Base-by-base conservation (phyloP, 2,797 vertebrate genomes). In the Anisognathus igniventris region DNA sequence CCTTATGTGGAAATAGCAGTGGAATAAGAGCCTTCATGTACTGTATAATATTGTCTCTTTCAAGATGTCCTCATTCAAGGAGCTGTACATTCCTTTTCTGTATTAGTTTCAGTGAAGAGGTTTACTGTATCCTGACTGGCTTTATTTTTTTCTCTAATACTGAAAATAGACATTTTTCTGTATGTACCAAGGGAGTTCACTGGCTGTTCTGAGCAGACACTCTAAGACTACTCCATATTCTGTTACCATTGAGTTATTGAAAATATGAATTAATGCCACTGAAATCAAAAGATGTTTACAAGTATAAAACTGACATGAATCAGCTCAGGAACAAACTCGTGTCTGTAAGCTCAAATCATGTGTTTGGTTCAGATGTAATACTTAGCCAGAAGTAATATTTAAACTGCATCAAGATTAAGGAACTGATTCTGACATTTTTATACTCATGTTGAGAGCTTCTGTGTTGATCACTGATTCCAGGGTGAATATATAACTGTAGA, bases 311-410 rank as follows among this genome's bases (percentile, higher is more conserved):
- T 82, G 88, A 87, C 92, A 65, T 42, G 54, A 80, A 94, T 93
- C 78, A 89, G 35, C 78, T 92, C 81, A 91, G 75, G 50, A 95
- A 92, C 64, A 93, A 85, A 85, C 42, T 83, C 23, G 5, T 89
- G 68, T 61, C 71, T 93, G 82, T 90, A 86, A 93, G 67, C 71
- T 95, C 93, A 86, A 95, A 86, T 91, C 75, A 86, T 57, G 66
- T 77, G 58, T 61, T 86, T 93, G 48, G 61, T 88, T 95, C 77
- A 89, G 74, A 85, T 64, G 57, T 86, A 92, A 85, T 76, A 85
- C 68, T 87, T 96, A 88, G 87, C 94, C 94, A 96, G 94, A 94
- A 96, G 81, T 93, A 94, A 93, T 93, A 96, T 85, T 95, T 95
- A 92, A 93, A 92, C 89, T 62, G 28, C 44, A 51, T 93, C 48